Conservation (phyloP, 1,140 invertebrate genomes). For the Ips typographus region DNA sequence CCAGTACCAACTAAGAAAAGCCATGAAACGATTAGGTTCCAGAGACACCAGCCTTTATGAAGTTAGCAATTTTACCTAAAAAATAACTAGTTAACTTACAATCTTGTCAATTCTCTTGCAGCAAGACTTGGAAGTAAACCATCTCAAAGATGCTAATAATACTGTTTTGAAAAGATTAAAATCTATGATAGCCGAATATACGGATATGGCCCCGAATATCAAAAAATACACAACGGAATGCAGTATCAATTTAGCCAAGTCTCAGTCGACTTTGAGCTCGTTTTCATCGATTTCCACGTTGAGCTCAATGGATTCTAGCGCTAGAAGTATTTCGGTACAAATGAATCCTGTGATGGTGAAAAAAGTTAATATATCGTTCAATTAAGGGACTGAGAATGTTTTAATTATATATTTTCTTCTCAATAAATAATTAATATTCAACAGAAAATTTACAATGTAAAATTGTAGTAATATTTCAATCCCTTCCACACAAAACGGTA, state of each 20-base stretch:
- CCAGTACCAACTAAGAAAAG: constrained; percentile 41
- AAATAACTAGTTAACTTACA: no score
- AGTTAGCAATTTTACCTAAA: constrained; percentile 35
- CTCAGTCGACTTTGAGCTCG: constrained; percentile 17
- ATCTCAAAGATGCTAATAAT: constrained; percentile 47
- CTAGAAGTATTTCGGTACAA: constrained; percentile 7
- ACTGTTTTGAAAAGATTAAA: constrained; percentile 50
- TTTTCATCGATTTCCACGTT: constrained; percentile 10
- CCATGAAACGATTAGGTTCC: constrained; percentile 36
- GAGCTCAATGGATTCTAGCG: neutral
- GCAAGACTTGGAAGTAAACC: constrained; percentile 47
- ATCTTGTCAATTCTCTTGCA: constrained; percentile 29
- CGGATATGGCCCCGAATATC: constrained; percentile 43
- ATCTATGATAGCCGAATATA: constrained; percentile 47
- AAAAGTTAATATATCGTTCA: constrained; percentile 35
- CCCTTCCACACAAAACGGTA: no score
- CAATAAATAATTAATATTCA: no score
- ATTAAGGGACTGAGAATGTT: constrained; percentile 5
- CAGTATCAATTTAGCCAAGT: constrained; percentile 35
- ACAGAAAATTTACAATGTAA: no score
- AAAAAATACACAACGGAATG: constrained; percentile 37
- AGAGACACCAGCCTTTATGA: constrained; percentile 41
- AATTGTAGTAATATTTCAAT: no score
- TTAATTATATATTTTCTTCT: constrained; percentile 14
- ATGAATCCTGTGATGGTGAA: constrained; percentile 13